Evolutionary conservation across 2,888 invertebrate genomes (phyloP), one percentile per base, ranked within the genome.

Genomic region (Augochlorella aurata): DNA sequence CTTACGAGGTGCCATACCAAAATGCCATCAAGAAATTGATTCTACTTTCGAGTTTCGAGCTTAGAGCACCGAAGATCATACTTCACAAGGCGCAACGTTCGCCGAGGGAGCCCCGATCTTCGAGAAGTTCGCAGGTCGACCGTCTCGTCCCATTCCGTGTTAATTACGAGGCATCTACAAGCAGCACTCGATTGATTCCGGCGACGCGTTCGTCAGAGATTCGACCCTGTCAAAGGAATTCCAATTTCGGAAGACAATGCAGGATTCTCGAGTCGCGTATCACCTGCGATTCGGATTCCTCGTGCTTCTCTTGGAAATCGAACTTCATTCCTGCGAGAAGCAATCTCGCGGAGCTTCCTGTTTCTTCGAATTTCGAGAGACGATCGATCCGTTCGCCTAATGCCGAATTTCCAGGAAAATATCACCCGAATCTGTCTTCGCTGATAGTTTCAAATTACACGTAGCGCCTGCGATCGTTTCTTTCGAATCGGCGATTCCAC

Each of bases 161-260:
- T 87, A 85, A 88, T 87, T 74, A 61, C 70, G n/a, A 47, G 78
- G 73, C 76, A 86, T 81, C 77, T 81, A 80, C 78, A 82, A 82
- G 86, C 86, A 77, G 29, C 77, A 76, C 47, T 75, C 75, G 73
- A 52, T 49, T 61, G 21, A 70, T 74, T 44, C 52, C 45, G 47
- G 14, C 44, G 63, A 74, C 49, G 65, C 14, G n/a, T 66, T 21
- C 21, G 47, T 21, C 52, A 18, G 54, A 18, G 45, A 45, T 70
- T 44, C 52, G 45, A 58, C 12, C 10, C 45, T 45, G 24, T 24
- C 71, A 58, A 58, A 71, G 54, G 70, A 71, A 58, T 71, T 71
- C 70, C 45, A 58, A 71, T 54, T 71, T n/a, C 70, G 45, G 21
- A 24, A 44, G 38, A 66, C 50, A 74, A 29, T 73, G 9, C 52